Evolutionary conservation across 2,888 invertebrate species (phyloP).

Genomic region (Stomorhina lunata): DNA sequence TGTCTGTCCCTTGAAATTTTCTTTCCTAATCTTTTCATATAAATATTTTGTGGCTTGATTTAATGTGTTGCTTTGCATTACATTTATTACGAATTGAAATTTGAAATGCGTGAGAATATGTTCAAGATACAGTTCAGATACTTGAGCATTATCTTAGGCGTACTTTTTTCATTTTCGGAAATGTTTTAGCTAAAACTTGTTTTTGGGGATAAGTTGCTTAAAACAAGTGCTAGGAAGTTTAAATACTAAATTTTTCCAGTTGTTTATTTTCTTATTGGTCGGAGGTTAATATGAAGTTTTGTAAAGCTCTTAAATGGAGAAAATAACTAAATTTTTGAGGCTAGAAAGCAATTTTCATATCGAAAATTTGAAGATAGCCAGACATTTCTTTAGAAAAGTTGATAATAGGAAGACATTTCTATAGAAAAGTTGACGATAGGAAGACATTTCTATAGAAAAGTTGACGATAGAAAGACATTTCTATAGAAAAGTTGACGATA

Average conservation of each 20-base stretch:
- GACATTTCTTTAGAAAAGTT: too few species aligned
- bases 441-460: too few species aligned
- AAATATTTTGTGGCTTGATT: conserved; percentile 71
- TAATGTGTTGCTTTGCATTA: conserved; percentile 79
- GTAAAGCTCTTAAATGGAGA: too few species aligned
- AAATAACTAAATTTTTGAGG: too few species aligned
- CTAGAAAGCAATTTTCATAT: too few species aligned
- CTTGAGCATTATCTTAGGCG: neutral
- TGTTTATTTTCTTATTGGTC: conserved; percentile 58
- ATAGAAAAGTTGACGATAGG: too few species aligned
- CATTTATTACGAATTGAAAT: conserved; percentile 79
- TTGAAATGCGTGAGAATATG: conserved; percentile 79
- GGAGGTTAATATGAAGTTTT: conserved; percentile 65
- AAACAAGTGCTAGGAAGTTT: conserved; percentile 50
- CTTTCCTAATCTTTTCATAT: conserved; percentile 70
- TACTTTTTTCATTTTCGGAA: neutral
- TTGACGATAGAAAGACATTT: too few species aligned
- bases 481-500: too few species aligned
- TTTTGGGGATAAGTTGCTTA: neutral
- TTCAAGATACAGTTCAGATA: conserved; percentile 66
- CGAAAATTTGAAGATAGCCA: too few species aligned
- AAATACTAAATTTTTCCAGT: conserved; percentile 65
- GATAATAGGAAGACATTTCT: too few species aligned
- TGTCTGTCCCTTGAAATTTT: conserved; percentile 17
- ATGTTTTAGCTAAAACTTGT: neutral